Evolutionary conservation across 35 echinoderm and acorn worm species (phyloP), one percentile per base, ranked within the genome.

Genomic region (Eucidaris tribuloides): DNA sequence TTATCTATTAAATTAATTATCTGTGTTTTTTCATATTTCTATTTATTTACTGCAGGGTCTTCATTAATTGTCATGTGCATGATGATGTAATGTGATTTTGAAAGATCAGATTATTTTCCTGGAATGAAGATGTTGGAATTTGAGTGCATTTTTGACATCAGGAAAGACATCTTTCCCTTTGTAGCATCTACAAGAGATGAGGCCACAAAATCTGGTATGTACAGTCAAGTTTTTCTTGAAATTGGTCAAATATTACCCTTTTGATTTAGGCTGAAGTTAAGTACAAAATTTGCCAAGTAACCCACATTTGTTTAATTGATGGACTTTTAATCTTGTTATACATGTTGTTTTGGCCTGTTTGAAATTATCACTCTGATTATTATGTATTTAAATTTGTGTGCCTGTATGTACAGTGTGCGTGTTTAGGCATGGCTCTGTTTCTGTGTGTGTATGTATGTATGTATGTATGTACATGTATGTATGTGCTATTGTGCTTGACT

Each of bases 81-180:
- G n/a, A n/a, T n/a, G n/a, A n/a, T n/a, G n/a, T n/a, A n/a, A n/a
- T n/a, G n/a, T n/a, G n/a, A n/a, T n/a, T n/a, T n/a, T n/a, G n/a
- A n/a, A n/a, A n/a, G n/a, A n/a, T n/a, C n/a, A n/a, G n/a, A n/a
- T n/a, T n/a, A n/a, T n/a, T n/a, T n/a, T n/a, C n/a, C n/a, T n/a
- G n/a, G n/a, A n/a, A n/a, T n/a, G n/a, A n/a, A n/a, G n/a, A n/a
- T n/a, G n/a, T n/a, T 74, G 68, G 68, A 74, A 22, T 36, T 74
- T 27, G 68, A 74, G 22, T 74, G 68, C 35, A 74, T 5, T 6
- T 74, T 74, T 74, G 68, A 74, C 68, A 74, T 74, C 29, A 6
- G 24, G 41, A 74, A 20, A 44, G 68, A 74, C 37, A 74, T 74
- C 40, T n/a, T 74, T 5, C 68, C 68, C 2, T 74, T 35, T 20